Conservation (phyloP, 92 coral and sea anemone species). For the Bergia sp. region DNA sequence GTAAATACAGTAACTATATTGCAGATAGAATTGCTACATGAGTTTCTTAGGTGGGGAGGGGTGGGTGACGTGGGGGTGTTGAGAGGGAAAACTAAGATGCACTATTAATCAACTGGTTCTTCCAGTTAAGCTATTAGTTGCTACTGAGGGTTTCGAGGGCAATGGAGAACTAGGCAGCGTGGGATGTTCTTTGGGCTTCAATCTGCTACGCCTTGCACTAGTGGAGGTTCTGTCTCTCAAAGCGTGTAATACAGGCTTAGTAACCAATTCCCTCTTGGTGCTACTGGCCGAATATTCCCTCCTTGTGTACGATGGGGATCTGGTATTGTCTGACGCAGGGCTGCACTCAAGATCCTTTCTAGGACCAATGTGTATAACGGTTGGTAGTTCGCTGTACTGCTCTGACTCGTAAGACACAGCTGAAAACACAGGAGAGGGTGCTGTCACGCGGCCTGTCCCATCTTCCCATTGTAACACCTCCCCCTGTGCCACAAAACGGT, state of each 20-base stretch:
- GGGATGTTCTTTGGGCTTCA: conserved; percentile 13
- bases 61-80: background rate
- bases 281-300: conserved; percentile 1
- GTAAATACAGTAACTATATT: too few relatives aligned
- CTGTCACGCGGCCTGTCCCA: conserved; percentile 25
- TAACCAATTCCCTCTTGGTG: background rate
- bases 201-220: conserved; percentile 1
- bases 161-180: conserved; percentile 23
- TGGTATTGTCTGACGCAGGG: background rate
- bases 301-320: background rate
- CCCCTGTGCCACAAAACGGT: background rate
- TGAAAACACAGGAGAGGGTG: conserved; percentile 80
- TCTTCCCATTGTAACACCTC: background rate
- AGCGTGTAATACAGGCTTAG: conserved; percentile 53
- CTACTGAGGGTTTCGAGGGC: conserved; percentile 23
- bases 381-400: conserved; percentile 80
- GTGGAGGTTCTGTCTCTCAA: conserved; percentile 35
- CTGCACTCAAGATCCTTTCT: conserved; percentile 36
- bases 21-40: background rate
- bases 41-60: background rate
- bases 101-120: background rate
- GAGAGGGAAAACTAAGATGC: background rate
- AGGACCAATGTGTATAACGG: conserved; percentile 65
- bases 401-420: conserved; percentile 79
- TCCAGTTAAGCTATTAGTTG: background rate